These are phyloP conservation scores for Tachysurus fulvidraco DNA, from an alignment of 2,113 vertebrate genomes.

Conservation along the genomic window DNA sequence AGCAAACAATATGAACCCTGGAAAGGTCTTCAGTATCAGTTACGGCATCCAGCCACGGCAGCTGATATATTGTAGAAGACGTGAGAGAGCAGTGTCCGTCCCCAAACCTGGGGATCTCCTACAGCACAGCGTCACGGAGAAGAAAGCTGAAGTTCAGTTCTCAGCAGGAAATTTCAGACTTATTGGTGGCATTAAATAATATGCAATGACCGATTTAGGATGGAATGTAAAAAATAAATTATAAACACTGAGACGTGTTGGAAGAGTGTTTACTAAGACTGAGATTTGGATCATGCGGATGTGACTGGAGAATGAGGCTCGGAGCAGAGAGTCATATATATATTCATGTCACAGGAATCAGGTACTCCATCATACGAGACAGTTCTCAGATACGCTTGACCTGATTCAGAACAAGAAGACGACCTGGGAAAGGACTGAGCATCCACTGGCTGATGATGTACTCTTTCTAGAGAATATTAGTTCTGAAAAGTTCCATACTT, in stretches of 20 bases:
- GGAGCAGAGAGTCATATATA: not conserved
- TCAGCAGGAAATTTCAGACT: not conserved
- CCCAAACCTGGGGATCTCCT: not conserved
- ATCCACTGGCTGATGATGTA: not conserved
- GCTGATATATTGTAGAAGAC: constrained; percentile 25
- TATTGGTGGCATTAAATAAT: not conserved
- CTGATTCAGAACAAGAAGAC: not conserved
- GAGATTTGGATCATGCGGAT: not conserved
- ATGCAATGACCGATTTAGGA: not conserved
- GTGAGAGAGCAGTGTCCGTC: constrained; percentile 17
- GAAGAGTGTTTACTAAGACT: not conserved
- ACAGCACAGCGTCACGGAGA: constrained; percentile 1
- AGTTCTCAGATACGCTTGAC: not conserved
- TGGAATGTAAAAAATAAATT: not conserved
- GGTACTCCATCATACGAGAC: not conserved
- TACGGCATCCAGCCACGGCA: not conserved
- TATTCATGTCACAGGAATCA: not conserved
- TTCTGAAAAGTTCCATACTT: not conserved
- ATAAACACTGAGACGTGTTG: not conserved
- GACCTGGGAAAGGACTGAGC: not conserved
- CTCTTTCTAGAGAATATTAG: not conserved
- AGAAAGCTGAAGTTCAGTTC: not conserved
- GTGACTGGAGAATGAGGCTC: not conserved
- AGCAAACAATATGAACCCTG: constrained; percentile 10
- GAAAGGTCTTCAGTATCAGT: not conserved